These are phyloP conservation scores for Rhea americana DNA, from an alignment of 2,113 vertebrate species.

Conservation along the genomic window DNA sequence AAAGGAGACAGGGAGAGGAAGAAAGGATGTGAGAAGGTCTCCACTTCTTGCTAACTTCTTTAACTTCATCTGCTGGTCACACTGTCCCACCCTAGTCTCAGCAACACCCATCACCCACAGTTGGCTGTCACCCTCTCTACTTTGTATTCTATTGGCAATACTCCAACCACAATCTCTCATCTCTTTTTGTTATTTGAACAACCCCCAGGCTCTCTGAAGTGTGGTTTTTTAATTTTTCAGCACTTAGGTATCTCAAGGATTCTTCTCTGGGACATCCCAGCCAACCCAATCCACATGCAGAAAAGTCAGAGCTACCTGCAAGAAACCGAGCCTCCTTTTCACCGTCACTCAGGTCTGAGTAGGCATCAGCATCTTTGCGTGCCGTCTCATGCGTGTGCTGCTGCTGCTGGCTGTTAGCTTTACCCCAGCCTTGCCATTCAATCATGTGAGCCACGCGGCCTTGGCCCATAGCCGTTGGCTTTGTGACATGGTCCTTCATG, in stretches of 20 bases:
- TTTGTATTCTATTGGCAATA: not conserved
- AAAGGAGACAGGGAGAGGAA: not conserved
- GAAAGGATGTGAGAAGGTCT: not conserved
- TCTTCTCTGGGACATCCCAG: not conserved
- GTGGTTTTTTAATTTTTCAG: not conserved
- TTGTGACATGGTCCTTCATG: conserved; percentile 98
- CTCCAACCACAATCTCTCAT: not conserved
- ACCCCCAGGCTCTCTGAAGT: not conserved
- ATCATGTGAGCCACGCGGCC: conserved; percentile 98
- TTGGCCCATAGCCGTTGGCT: conserved; percentile 95
- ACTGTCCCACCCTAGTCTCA: not conserved
- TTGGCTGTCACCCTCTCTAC: not conserved
- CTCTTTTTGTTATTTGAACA: not conserved
- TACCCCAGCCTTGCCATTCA: conserved; percentile 97
- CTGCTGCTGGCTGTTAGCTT: conserved; percentile 81
- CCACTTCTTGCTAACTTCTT: not conserved
- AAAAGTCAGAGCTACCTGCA: conserved; percentile 79
- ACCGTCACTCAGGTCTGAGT: conserved; percentile 95
- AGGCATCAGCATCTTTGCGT: conserved; percentile 92
- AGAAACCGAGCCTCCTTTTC: conserved; percentile 97
- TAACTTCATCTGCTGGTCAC: not conserved
- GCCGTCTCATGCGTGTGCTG: conserved; percentile 86
- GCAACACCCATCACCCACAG: not conserved
- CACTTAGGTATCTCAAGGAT: not conserved
- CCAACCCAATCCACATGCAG: not conserved